Base-by-base conservation (phyloP, 2,888 invertebrate genomes). In the Amiota communis region DNA sequence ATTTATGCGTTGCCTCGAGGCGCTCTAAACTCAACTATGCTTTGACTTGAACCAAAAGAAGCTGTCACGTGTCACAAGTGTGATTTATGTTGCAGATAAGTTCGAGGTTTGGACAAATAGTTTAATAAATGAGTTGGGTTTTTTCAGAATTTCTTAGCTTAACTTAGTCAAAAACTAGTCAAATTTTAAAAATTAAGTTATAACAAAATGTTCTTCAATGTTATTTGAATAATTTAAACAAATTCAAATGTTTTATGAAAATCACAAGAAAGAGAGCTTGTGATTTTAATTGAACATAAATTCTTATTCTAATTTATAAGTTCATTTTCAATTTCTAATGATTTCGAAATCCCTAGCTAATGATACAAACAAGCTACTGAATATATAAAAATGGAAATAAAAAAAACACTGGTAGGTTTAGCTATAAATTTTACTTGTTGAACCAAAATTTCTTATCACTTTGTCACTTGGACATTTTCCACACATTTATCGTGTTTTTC, bases 11-110 rank as follows among this genome's bases (percentile, higher is more conserved):
- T 17, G 15, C 17, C n/a, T 15, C 57, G 57, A 10, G 57, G 57
- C 57, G 57, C 57, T 57, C n/a, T 10, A 10, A 13, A 57, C 10
- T 15, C 57, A 15, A n/a, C 1, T 15, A 17, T 9, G 10, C 57
- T 36, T 36, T 36, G 36, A 36, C 6, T 36, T 36, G 36, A 6
- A 36, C 36, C 36, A 36, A 36, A 57, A 15, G 57, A 15, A 15
- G 10, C 57, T 57, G 57, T 57, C 57, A 57, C 15, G 57, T 57
- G 57, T 57, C 57, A 57, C 17, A 17, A 13, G 10, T 17, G 17
- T 57, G 57, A 57, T 57, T 57, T 15, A 57, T 57, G 57, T 15
- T 57, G 13, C 15, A 15, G 57, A 57, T 57, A 57, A 57, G 57
- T 57, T 57, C 17, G n/a, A 15, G 17, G 57, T 17, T n/a, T 17